These are phyloP conservation scores for Pseudochirops corinnae DNA, from an alignment of 2,797 vertebrate genomes.

Conservation along the genomic window DNA sequence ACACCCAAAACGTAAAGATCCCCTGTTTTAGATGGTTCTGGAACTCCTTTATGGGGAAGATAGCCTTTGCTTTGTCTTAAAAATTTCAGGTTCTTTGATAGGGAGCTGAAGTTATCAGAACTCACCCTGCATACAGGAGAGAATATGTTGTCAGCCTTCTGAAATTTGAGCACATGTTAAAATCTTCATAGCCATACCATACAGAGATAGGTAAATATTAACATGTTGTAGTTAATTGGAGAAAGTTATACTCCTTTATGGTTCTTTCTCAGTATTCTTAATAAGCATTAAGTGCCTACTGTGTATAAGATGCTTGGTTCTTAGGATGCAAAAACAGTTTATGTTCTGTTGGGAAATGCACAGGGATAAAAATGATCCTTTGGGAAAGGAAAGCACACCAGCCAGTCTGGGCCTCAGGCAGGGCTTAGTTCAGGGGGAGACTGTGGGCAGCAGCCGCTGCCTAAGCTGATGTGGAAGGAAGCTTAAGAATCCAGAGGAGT, in stretches of 20 bases:
- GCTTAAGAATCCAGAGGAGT: not conserved
- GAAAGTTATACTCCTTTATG: not conserved
- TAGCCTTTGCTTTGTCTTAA: too few species aligned
- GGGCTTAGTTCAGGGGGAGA: not conserved
- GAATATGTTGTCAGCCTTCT: not conserved
- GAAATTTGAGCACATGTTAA: not conserved
- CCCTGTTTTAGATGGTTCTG: too few species aligned
- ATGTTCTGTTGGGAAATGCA: not conserved
- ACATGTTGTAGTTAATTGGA: not conserved
- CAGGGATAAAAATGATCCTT: too few species aligned
- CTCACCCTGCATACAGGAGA: not conserved
- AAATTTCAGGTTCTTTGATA: too few species aligned
- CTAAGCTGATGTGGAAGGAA: not conserved
- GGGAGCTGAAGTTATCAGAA: too few species aligned
- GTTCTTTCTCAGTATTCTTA: not conserved
- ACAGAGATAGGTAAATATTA: not conserved
- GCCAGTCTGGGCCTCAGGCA: not conserved
- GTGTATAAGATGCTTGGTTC: not conserved
- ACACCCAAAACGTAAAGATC: too few species aligned
- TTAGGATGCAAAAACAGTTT: not conserved
- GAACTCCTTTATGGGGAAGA: too few species aligned
- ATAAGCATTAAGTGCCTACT: not conserved
- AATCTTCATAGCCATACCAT: not conserved
- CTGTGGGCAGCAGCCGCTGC: too few species aligned
- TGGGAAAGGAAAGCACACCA: not conserved